Base-by-base conservation (phyloP, 2,888 invertebrate genomes). In the Gonocerus acuteangulatus region DNA sequence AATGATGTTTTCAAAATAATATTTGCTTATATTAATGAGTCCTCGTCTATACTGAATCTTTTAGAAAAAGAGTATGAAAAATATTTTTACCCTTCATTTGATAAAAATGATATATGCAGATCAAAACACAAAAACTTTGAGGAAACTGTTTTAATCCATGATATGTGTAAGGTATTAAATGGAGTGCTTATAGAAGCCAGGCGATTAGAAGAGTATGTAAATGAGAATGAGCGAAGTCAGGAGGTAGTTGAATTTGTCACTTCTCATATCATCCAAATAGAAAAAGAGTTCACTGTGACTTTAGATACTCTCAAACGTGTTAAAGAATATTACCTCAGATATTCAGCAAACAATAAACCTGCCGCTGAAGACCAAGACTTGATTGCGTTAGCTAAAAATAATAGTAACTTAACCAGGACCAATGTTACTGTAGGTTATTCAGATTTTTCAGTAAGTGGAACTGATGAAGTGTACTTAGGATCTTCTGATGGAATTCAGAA, bases 401-500 rank as follows among this genome's bases (percentile, higher is more conserved):
- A 22, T 16, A 21, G 18, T n/a, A 42, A 42, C 16, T 7, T 36
- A 15, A 42, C n/a, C 6, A 34, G 34, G 19, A 32, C 22, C 1
- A 9, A 39, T 21, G 36, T 34, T 2, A 42, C 15, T 13, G 42
- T 52, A 15, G 52, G 52, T 1, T 15, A 36, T n/a, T 52, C 52
- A 21, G 52, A 52, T 42, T 52, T 52, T 52, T 52, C 52, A 18
- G n/a, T 52, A 9, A 52, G 11, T 52, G 52, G 52, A 6, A 13
- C 21, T 15, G 52, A 52, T 42, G 39, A 52, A n/a, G 52, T 52
- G 22, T 52, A 22, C 39, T 42, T 52, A 16, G 52, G 52, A 1
- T 36, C 15, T 23, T 34, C 39, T 21, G 52, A 42, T 22, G 21
- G 39, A 39, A 23, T 2, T 22, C 21, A 52, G 15, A 52, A 22